These are phyloP conservation scores for Euplagia quadripunctaria DNA, from an alignment of 2,888 invertebrate genomes.

Conservation along the genomic window DNA sequence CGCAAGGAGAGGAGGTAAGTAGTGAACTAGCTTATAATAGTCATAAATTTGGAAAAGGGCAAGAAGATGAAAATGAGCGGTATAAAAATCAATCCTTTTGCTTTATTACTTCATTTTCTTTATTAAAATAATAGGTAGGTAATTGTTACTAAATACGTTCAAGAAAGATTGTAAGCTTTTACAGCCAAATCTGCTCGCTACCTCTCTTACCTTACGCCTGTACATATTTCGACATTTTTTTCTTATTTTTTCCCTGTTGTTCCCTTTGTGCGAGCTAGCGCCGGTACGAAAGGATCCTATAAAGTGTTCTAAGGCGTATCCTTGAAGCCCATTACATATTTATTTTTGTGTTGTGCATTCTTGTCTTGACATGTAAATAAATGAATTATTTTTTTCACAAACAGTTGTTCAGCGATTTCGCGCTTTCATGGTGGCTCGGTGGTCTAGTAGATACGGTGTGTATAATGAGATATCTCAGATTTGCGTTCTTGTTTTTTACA, in stretches of 20 bases:
- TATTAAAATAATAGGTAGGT: background rate
- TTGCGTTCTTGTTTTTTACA: conserved; percentile 22
- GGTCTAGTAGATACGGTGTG: conserved; percentile 23
- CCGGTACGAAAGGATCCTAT: conserved; percentile 81
- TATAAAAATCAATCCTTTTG: too few species aligned
- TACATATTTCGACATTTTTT: conserved; percentile 66
- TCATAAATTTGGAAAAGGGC: too few species aligned
- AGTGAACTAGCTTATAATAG: too few species aligned
- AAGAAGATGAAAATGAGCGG: too few species aligned
- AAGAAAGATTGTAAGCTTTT: background rate
- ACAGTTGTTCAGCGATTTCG: conserved; percentile 72
- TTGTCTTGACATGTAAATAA: conserved; percentile 83
- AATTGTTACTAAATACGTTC: background rate
- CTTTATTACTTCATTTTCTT: background rate
- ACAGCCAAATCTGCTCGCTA: conserved; percentile 19
- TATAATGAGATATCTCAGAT: conserved; percentile 29
- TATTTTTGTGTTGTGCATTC: conserved; percentile 85
- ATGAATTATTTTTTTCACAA: conserved; percentile 74
- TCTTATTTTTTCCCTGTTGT: conserved; percentile 80
- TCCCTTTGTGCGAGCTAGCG: conserved; percentile 84
- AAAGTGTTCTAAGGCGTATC: conserved; percentile 83
- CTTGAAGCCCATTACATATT: conserved; percentile 84
- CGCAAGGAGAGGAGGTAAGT: too few species aligned
- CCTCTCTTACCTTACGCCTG: conserved; percentile 50
- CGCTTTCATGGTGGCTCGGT: conserved; percentile 78